Evolutionary conservation across 2,113 vertebrate species (phyloP), one percentile per base, ranked within the genome.

Genomic region (Rissa tridactyla): DNA sequence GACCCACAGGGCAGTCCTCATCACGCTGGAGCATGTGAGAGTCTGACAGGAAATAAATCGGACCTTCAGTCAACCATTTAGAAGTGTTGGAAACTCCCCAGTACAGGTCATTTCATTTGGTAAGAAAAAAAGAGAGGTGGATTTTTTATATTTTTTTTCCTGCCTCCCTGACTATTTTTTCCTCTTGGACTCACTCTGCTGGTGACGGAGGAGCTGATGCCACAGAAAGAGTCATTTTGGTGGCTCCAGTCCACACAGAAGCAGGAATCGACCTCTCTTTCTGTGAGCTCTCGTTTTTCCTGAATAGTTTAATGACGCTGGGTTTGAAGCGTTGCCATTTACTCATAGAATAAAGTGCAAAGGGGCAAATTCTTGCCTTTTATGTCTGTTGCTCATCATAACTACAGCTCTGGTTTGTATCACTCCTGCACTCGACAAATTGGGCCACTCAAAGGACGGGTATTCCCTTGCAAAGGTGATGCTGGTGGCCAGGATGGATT

Each of bases 11-110:
- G 86, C 94, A 76, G 64, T 81, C 72, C 34, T 62, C 94, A 85
- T 79, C 94, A 93, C 55, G 49, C 36, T 51, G 75, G 90, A 89
- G 82, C 84, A 42, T 76, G 72, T 57, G 69, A 94, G 88, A 85
- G 52, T 65, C 60, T 95, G 95, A 91, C 89, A 92, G 82, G 47
- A 95, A 97, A 94, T 64, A 96, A 97, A 97, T 40, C 91, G 81
- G 94, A 96, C 77, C 44, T 91, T 76, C 85, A 95, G 68, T 66
- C 95, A 96, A 97, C 71, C 62, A 82, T 97, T 96, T 54, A 79
- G 82, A 96, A 95, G 65, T 72, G 46, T 73, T 75, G 85, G 66
- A 72, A 88, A 69, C 34, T 90, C 70, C 71, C 55, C 9, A 2
- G 60, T 79, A 70, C 32, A 70, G 93, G 86, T 93, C 58, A 84